These are phyloP conservation scores for Drosophila dunni DNA, from an alignment of 1,140 invertebrate genomes.

Conservation along the genomic window DNA sequence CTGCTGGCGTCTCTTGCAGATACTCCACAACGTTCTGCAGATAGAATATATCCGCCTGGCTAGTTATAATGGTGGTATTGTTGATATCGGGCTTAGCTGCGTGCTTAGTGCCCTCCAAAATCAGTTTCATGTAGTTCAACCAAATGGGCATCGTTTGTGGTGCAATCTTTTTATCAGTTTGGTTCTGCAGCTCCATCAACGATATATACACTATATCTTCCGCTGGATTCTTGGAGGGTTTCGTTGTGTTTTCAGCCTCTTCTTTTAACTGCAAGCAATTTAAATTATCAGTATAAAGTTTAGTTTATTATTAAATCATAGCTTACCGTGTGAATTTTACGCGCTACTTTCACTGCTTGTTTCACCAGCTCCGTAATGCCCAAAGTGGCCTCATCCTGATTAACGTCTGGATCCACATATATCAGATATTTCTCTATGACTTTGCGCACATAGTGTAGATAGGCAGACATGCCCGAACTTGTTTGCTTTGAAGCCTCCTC, in stretches of 20 bases:
- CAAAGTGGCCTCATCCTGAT: constrained; percentile 83
- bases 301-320: background rate
- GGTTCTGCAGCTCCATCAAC: constrained; percentile 87
- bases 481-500: constrained; percentile 63
- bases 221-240: constrained; percentile 85
- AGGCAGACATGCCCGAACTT: constrained; percentile 64
- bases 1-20: constrained; percentile 85
- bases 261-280: constrained; percentile 84
- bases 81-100: constrained; percentile 85
- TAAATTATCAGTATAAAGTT: background rate
- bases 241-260: constrained; percentile 85
- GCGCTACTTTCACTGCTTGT: constrained; percentile 85
- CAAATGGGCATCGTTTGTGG: constrained; percentile 86
- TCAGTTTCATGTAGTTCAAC: constrained; percentile 87
- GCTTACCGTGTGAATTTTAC: constrained; percentile 86
- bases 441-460: constrained; percentile 85
- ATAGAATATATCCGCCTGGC: constrained; percentile 87
- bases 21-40: constrained; percentile 86
- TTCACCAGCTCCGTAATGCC: constrained; percentile 85
- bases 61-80: constrained; percentile 87
- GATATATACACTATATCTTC: constrained; percentile 86
- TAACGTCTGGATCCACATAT: constrained; percentile 80
- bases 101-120: constrained; percentile 86
- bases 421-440: constrained; percentile 85
- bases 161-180: constrained; percentile 86